Conservation (phyloP, 1,140 invertebrate genomes). For the Pachypeltis micranthus region DNA sequence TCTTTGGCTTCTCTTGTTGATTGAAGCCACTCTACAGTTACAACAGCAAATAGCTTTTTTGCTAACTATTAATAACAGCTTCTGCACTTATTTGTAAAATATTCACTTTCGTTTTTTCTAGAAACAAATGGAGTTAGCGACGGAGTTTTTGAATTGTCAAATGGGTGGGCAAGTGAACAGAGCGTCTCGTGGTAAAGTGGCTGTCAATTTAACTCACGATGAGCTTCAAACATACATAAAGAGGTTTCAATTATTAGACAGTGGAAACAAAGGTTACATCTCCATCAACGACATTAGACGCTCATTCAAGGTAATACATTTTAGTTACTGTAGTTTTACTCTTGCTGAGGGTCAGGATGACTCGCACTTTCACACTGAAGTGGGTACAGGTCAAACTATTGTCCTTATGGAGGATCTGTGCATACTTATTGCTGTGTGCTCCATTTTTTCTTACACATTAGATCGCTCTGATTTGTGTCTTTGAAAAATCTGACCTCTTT, state of each 20-base stretch:
- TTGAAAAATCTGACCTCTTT: no score
- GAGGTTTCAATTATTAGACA: conserved; percentile 88
- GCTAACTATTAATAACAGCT: no score
- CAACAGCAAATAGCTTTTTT: no score
- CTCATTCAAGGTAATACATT: conserved; percentile 88
- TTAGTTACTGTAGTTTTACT: no score
- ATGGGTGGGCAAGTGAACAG: conserved; percentile 94
- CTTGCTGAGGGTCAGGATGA: conserved; percentile 10
- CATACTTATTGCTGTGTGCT: no score
- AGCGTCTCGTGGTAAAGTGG: conserved; percentile 72
- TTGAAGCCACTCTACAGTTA: no score
- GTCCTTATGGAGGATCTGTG: no score
- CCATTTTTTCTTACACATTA: no score
- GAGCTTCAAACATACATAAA: conserved; percentile 91
- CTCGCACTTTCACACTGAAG: conserved; percentile 4
- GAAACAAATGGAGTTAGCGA: conserved; percentile 64
- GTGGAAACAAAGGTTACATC: conserved; percentile 93
- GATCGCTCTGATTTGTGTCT: no score
- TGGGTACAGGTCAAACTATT: no score
- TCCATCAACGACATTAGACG: conserved; percentile 92
- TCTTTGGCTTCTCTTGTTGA: no score
- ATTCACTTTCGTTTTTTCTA: conserved; percentile 36
- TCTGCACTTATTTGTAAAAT: no score
- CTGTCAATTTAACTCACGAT: conserved; percentile 80
- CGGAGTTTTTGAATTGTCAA: conserved; percentile 78